Conservation (phyloP, 1,140 invertebrate genomes). For the Heliconius nattereri region DNA sequence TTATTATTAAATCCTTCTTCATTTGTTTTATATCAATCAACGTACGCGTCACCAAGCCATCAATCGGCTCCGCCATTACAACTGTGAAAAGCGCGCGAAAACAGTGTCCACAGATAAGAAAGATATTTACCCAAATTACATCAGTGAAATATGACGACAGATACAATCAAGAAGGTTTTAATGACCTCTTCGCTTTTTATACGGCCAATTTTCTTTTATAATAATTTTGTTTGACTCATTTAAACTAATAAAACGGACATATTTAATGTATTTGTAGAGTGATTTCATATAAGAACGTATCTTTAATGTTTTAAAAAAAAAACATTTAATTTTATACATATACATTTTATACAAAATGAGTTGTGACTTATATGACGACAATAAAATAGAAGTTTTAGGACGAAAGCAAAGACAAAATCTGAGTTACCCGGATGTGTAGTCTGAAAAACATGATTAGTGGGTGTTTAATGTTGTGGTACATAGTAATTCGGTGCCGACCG, state of each 20-base stretch:
- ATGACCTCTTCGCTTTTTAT: slow-evolving; percentile 6
- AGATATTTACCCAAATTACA: slow-evolving; percentile 7
- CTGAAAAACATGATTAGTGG: slow-evolving; percentile 42
- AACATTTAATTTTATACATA: slow-evolving; percentile 5
- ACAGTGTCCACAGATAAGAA: slow-evolving; percentile 45
- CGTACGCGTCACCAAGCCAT: slow-evolving; percentile 40
- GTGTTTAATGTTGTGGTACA: slow-evolving; percentile 52
- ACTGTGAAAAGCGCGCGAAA: slow-evolving; percentile 59
- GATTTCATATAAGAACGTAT: background rate
- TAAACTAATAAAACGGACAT: background rate
- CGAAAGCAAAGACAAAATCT: slow-evolving; percentile 17
- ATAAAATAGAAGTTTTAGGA: slow-evolving; percentile 7
- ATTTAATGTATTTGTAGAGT: background rate
- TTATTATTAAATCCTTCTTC: slow-evolving; percentile 14
- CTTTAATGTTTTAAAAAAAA: background rate
- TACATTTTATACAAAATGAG: background rate
- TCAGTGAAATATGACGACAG: slow-evolving; percentile 34
- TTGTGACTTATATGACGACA: slow-evolving; percentile 20
- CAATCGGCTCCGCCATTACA: slow-evolving; percentile 50
- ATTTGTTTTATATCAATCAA: slow-evolving; percentile 47
- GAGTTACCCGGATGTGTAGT: slow-evolving; percentile 18
- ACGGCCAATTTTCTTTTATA: background rate
- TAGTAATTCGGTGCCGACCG: slow-evolving; percentile 48
- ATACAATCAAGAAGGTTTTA: slow-evolving; percentile 35
- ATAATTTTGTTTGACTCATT: background rate